Percentiles rank a stretch among this genome's conserved stretches.
Conservation (phyloP, 1,140 invertebrate species). For the Acromyrmex echinatior region DNA sequence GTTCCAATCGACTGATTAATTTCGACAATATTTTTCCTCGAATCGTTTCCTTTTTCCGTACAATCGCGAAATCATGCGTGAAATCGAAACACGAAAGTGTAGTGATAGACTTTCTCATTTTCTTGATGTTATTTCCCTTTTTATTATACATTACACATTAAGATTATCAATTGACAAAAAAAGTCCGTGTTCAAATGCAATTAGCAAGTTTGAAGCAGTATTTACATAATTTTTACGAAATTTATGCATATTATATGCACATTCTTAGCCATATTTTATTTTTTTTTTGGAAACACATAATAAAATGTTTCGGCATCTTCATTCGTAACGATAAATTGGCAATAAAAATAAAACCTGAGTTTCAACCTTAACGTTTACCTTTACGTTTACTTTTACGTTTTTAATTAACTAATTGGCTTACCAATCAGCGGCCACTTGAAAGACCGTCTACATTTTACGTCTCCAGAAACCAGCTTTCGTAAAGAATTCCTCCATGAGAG, state of each 20-base stretch:
- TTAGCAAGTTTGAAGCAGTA: background rate
- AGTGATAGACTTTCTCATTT: background rate
- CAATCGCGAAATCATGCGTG: background rate
- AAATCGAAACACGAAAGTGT: background rate
- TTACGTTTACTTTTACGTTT: background rate
- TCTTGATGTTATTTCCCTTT: background rate
- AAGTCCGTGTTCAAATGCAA: background rate
- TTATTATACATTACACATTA: background rate
- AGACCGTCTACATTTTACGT: background rate
- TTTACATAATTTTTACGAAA: background rate
- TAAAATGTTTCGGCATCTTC: background rate
- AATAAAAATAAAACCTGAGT: background rate
- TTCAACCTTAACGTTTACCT: background rate
- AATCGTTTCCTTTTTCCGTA: background rate
- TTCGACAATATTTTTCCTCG: conserved; percentile 41
- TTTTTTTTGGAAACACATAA: background rate
- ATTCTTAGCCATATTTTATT: background rate
- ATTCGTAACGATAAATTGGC: background rate
- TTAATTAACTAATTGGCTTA: background rate
- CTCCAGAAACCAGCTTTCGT: background rate
- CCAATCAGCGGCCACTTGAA: background rate
- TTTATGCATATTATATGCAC: background rate
- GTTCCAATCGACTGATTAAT: conserved; percentile 40
- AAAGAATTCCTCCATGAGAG: background rate
- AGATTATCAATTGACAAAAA: background rate